Conservation (phyloP, 2,888 invertebrate species). For the Xestia sexstrigata region DNA sequence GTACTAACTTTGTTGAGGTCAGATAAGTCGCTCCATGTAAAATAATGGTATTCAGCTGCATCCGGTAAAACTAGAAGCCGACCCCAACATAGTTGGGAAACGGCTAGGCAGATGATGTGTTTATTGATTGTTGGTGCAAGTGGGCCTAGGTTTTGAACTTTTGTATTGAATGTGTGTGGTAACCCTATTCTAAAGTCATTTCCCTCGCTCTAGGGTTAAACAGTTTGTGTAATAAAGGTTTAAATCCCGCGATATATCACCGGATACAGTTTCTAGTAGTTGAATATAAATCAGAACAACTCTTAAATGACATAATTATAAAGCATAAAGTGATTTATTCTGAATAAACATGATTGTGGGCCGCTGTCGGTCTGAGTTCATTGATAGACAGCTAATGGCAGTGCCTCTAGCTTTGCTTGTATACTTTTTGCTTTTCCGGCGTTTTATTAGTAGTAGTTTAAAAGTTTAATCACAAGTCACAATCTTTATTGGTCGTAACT, state of each 20-base stretch:
- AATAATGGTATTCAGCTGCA: too few species aligned
- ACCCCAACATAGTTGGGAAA: too few species aligned
- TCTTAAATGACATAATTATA: conserved; percentile 40
- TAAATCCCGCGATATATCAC: conserved; percentile 42
- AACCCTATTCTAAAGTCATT: conserved; percentile 44
- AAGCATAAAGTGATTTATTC: conserved; percentile 28
- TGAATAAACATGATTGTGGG: conserved; percentile 17
- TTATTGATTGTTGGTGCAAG: not conserved
- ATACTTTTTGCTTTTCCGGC: not conserved
- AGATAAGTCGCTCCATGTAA: too few species aligned
- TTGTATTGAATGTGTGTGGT: not conserved
- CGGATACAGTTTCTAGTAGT: conserved; percentile 37
- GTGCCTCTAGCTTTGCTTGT: conserved; percentile 5
- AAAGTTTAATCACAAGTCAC: not conserved
- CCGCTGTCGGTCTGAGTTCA: conserved; percentile 21
- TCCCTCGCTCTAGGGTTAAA: conserved; percentile 42
- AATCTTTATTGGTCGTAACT: not conserved
- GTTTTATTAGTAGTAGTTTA: not conserved
- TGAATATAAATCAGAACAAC: conserved; percentile 26
- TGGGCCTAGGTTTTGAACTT: not conserved
- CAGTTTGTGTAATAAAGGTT: conserved; percentile 43
- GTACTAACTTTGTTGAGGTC: too few species aligned
- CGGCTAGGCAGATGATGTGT: too few species aligned
- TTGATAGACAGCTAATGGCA: conserved; percentile 21
- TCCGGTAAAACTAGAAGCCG: too few species aligned